Base-by-base conservation (phyloP, 1,140 invertebrate genomes). In the Atta cephalotes region DNA sequence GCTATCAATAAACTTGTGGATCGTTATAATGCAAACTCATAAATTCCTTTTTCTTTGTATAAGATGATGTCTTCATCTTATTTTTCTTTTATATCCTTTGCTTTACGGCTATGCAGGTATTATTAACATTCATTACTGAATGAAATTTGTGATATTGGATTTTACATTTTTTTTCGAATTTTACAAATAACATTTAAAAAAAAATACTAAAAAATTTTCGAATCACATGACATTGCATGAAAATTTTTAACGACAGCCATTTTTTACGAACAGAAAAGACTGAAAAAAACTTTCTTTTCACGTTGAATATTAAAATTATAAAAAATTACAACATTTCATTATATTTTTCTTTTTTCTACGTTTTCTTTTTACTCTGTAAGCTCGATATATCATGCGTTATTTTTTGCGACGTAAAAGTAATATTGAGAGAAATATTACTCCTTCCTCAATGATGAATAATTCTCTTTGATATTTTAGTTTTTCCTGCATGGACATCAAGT, bases 1-100 rank as follows among this genome's bases (percentile, higher is more conserved):
- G 10, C 25, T 74, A 66, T 39, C 53, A 82, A 45, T 66, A 68
- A 56, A 80, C 7, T 56, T 31, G 6, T 28, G 31, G 14, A 53
- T 60, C 4, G 14, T 58, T 76, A 39, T 21, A 28, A 74, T 28
- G 21, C 53, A 58, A 74, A 35, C 9, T 35, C n/a, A 10, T 68
- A 39, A 18, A 74, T 39, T 25, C 7, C 7, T 1, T 31, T 6
- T 31, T 35, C 21, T 78, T 5, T 45, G 12, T 9, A 12, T 4
- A 14, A 7, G 6, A 39, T 39, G 16, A 4, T 18, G 2, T 45
- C 6, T 56, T 35, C 39, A 5, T 39, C 3, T 25, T 66, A 51
- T 14, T 39, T 45, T 39, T 31, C 12, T 62, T 60, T 78, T 51
- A 12, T 6, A 3, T 51, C 6, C 3, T 16, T 79, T 51, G 16